These are phyloP conservation scores for Gymnarchus niloticus DNA, from an alignment of 2,113 vertebrate species.

Conservation along the genomic window DNA sequence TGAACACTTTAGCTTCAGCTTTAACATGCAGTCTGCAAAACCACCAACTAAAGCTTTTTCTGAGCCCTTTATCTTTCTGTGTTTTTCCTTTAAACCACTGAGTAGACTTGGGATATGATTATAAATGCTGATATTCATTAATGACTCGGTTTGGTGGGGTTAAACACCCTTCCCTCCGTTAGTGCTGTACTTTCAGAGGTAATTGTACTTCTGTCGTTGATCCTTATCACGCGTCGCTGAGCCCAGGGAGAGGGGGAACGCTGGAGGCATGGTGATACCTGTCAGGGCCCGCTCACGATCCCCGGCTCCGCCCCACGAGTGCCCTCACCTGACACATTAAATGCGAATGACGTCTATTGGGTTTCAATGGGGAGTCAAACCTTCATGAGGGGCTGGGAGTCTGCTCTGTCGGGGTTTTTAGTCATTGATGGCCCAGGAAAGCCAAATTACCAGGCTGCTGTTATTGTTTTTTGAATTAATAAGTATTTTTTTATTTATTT, in stretches of 20 bases:
- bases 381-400: no score
- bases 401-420: no score
- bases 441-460: no score
- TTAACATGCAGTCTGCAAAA: neutral
- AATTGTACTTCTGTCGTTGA: neutral
- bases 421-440: no score
- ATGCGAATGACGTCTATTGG: no score
- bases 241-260: slow-evolving; percentile 21
- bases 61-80: neutral
- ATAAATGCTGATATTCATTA: neutral
- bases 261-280: slow-evolving; percentile 24
- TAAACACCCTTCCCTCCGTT: neutral
- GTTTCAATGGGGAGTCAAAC: no score
- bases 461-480: no score
- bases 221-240: slow-evolving; percentile 13
- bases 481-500: no score
- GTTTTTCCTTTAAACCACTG: neutral
- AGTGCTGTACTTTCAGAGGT: neutral
- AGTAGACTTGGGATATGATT: neutral
- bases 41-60: neutral
- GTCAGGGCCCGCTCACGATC: neutral
- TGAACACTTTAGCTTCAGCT: neutral
- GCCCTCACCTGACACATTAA: no score
- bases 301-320: neutral
- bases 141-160: neutral